Percentiles rank a stretch among this genome's conserved stretches.
These are phyloP conservation scores for Loripinus fragilis DNA, from an alignment of 2,888 invertebrate genomes.

Conservation along the genomic window DNA sequence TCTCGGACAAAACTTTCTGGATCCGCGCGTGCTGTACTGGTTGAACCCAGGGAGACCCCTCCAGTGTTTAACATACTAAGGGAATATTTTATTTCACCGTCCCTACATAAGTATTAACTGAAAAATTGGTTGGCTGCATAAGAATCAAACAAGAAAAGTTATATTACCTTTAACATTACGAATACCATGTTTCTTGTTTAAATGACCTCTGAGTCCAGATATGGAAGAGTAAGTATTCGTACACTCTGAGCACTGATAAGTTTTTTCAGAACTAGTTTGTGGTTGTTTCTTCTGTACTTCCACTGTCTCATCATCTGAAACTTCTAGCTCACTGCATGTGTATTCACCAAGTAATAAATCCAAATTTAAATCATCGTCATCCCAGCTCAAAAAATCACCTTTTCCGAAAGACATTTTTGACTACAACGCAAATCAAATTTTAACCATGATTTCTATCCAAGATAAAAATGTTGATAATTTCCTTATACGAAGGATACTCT, in stretches of 20 bases:
- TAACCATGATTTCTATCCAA: too few relatives aligned
- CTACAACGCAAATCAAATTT: not conserved
- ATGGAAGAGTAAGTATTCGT: not conserved
- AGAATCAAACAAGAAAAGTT: too few relatives aligned
- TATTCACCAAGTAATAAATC: not conserved
- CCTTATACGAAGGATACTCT: too few relatives aligned
- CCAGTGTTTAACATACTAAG: too few relatives aligned
- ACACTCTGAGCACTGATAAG: not conserved
- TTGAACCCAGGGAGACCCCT: too few relatives aligned
- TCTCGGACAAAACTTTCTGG: too few relatives aligned
- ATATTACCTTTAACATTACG: too few relatives aligned
- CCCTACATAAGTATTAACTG: too few relatives aligned
- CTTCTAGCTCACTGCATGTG: not conserved
- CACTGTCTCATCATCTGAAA: not conserved
- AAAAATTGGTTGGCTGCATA: too few relatives aligned
- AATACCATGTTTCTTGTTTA: not conserved
- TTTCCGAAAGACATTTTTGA: not conserved
- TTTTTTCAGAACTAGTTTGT: not conserved
- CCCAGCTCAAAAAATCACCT: not conserved
- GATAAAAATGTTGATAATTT: too few relatives aligned
- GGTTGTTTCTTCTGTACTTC: not conserved
- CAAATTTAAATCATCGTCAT: not conserved
- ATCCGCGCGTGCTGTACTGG: too few relatives aligned
- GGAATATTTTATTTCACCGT: too few relatives aligned
- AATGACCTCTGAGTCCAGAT: not conserved